phyloP scores from a whole-genome alignment of 1,140 invertebrate species.

The Diorhabda carinulata region DNA sequence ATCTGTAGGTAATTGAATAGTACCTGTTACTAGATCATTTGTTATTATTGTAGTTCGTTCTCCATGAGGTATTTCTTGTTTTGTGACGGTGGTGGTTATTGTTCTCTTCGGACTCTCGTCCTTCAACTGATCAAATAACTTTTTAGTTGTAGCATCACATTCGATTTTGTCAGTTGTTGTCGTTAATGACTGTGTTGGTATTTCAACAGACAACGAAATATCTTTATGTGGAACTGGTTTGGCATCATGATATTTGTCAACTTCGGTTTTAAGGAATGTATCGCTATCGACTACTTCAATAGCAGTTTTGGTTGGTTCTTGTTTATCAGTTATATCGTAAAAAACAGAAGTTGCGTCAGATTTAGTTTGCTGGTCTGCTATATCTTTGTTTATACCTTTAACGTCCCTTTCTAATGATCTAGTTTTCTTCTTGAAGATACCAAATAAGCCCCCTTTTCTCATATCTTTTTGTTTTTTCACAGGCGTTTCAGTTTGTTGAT shows the following conservation, averaged over 20 bases:
- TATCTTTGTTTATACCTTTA: neutral
- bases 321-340: neutral
- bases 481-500: neutral
- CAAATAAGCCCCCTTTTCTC: constrained; percentile 18
- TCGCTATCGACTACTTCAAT: constrained; percentile 15
- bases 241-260: constrained; percentile 29
- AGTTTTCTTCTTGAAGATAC: constrained; percentile 24
- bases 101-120: constrained; percentile 18
- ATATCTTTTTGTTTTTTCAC: neutral
- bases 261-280: constrained; percentile 26
- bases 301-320: neutral
- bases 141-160: neutral
- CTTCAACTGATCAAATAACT: neutral
- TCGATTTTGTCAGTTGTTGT: neutral
- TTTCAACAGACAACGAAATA: neutral
- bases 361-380: neutral
- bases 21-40: constrained; percentile 21
- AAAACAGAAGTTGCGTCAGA: neutral
- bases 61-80: constrained; percentile 14
- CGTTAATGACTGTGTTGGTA: neutral
- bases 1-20: constrained; percentile 14
- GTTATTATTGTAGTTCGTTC: constrained; percentile 22
- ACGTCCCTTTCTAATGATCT: constrained; percentile 7
- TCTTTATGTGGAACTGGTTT: neutral
- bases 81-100: constrained; percentile 22